Base-by-base conservation (phyloP, 2,888 invertebrate genomes). In the Seladonia tumulorum region DNA sequence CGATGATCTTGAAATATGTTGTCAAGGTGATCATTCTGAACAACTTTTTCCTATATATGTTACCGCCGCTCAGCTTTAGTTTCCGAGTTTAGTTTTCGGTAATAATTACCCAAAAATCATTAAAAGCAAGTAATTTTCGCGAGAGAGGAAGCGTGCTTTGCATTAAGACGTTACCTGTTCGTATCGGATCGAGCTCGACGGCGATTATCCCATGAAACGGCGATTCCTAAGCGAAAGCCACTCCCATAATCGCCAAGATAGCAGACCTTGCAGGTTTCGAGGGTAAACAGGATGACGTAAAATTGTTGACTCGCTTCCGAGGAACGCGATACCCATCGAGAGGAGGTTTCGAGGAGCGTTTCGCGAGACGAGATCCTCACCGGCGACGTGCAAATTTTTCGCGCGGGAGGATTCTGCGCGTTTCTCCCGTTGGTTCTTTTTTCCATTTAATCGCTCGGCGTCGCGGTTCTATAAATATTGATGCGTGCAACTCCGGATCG, bases 261-360 rank as follows among this genome's bases (percentile, higher is more conserved):
- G 29, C 76, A 12, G 39, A 45, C 16, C 29, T 77, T 70, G 35
- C 47, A 68, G 73, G 45, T 57, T 79, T 60, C n/a, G 49, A 76
- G 35, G 66, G 68, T 53, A 79, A 76, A 76, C 79, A 76, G 57
- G 8, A 35, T 72, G 82, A 79, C 84, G 82, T 72, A n/a, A 68
- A 83, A 68, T 82, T 75, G 79, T 76, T 70, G 29, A 79, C 73
- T 35, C 45, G 47, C 68, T 25, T n/a, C 53, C 29, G 63, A 25
- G 16, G 18, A 18, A 45, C 42, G 16, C 68, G 42, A 45, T 57
- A 79, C 78, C 84, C 18, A 1, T 53, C 22, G 53, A 53, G 53
- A 53, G 53, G 22, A 53, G 53, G 10, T 53, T 10, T 53, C 22
- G 10, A 53, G 22, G 8, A 53, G 22, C 22, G 22, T 53, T 53